phyloP scores from a whole-genome alignment of 64 coral and sea anemone genomes.

The Cladopsammia gracilis region DNA sequence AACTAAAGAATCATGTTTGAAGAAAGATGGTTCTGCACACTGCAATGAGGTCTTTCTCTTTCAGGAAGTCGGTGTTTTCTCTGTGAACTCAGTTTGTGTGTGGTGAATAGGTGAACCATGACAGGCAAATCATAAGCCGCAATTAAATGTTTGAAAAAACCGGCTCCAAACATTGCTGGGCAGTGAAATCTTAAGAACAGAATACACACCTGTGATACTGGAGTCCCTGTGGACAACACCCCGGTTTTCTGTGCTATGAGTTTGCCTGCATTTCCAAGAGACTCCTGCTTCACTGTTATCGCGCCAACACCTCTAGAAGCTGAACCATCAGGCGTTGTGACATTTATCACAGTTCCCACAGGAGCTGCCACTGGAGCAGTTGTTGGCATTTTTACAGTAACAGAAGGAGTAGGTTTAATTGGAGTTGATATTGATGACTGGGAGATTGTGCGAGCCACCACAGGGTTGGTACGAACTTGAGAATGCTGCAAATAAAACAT shows the following conservation, averaged over 20 bases:
- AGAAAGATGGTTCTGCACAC: too few species aligned
- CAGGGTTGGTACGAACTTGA: conserved; percentile 46
- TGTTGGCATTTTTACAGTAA: conserved; percentile 16
- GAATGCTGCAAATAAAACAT: conserved; percentile 23
- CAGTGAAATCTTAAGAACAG: too few species aligned
- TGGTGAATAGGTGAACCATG: too few species aligned
- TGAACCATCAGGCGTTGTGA: not conserved
- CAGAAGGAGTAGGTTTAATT: not conserved
- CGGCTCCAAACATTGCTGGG: too few species aligned
- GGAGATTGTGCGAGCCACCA: conserved; percentile 23
- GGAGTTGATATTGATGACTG: conserved; percentile 35
- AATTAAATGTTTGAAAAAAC: too few species aligned
- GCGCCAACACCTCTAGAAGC: not conserved
- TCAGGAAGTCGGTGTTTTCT: too few species aligned
- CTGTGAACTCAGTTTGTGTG: too few species aligned
- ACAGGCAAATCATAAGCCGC: too few species aligned
- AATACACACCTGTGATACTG: not conserved
- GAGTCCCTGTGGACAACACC: not conserved
- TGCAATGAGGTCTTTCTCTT: too few species aligned
- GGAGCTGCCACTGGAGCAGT: conserved; percentile 23
- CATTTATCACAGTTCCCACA: conserved; percentile 1
- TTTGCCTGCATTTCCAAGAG: not conserved
- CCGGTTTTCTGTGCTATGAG: conserved; percentile 40
- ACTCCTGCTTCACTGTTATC: conserved; percentile 49
- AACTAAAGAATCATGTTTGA: too few species aligned